Conservation (phyloP, 1,140 invertebrate genomes). For the Eurosta solidaginis region DNA sequence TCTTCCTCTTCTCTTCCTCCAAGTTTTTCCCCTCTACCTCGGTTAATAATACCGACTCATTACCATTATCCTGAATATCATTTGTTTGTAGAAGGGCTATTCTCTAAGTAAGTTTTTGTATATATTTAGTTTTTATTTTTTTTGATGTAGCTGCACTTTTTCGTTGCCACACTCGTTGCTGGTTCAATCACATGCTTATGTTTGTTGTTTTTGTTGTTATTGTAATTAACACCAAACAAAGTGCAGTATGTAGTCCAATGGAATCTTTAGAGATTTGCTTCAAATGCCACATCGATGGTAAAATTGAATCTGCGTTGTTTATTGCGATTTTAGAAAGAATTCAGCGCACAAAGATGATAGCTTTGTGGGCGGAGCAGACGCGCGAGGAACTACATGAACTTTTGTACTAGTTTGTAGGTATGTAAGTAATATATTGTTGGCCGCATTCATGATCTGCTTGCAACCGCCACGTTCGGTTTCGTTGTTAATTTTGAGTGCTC, state of each 20-base stretch:
- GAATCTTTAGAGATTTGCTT: slow-evolving; percentile 18
- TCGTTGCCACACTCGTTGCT: neutral
- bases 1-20: no score
- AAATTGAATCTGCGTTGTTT: slow-evolving; percentile 35
- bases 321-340: neutral
- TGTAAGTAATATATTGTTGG: slow-evolving; percentile 5
- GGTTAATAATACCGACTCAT: no score
- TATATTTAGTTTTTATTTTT: neutral
- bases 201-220: neutral
- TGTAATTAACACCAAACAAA: neutral
- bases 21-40: no score
- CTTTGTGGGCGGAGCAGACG: no score
- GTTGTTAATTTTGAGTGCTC: slow-evolving; percentile 44
- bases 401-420: neutral
- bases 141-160: neutral
- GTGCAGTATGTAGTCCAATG: neutral
- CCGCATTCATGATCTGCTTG: slow-evolving; percentile 19
- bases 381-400: neutral
- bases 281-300: slow-evolving; percentile 13
- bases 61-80: no score
- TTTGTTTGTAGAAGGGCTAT: neutral
- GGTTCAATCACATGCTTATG: neutral
- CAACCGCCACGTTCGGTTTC: slow-evolving; percentile 32
- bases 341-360: no score
- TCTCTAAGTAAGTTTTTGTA: neutral